These are phyloP conservation scores for Meliscaeva auricollis DNA, from an alignment of 2,888 invertebrate genomes.

Conservation along the genomic window DNA sequence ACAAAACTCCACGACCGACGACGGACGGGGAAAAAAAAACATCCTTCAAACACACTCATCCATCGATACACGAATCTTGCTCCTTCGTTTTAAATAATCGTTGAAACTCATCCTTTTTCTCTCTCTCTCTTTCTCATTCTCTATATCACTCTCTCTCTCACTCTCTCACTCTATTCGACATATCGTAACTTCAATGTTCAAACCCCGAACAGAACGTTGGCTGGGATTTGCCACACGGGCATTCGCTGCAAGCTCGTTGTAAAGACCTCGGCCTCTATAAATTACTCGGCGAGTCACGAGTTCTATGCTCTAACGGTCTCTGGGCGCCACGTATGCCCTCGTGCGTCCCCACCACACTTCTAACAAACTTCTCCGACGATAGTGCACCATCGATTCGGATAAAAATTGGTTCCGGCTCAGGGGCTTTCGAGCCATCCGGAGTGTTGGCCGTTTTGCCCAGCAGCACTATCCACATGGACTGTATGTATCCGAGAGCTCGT, in stretches of 20 bases:
- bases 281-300: conserved; percentile 90
- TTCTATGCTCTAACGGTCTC: conserved; percentile 92
- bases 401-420: conserved; percentile 91
- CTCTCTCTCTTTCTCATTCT: neutral
- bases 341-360: conserved; percentile 93
- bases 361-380: conserved; percentile 94
- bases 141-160: neutral
- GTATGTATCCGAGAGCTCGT: conserved; percentile 89
- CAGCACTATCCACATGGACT: conserved; percentile 91
- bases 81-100: conserved; percentile 28
- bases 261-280: conserved; percentile 93
- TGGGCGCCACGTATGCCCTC: conserved; percentile 92
- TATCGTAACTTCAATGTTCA: conserved; percentile 44
- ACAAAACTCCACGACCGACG: neutral
- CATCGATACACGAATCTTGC: conserved; percentile 18
- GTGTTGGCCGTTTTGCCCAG: conserved; percentile 92
- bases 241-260: conserved; percentile 90
- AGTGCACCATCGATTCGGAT: conserved; percentile 93
- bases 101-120: conserved; percentile 42
- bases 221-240: conserved; percentile 91
- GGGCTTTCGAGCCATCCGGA: conserved; percentile 91
- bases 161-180: conserved; percentile 13
- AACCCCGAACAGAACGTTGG: conserved; percentile 85
- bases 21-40: neutral
- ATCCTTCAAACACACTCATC: conserved; percentile 25